These are phyloP conservation scores for Rapana venosa DNA, from an alignment of 2,888 invertebrate species.

Conservation along the genomic window DNA sequence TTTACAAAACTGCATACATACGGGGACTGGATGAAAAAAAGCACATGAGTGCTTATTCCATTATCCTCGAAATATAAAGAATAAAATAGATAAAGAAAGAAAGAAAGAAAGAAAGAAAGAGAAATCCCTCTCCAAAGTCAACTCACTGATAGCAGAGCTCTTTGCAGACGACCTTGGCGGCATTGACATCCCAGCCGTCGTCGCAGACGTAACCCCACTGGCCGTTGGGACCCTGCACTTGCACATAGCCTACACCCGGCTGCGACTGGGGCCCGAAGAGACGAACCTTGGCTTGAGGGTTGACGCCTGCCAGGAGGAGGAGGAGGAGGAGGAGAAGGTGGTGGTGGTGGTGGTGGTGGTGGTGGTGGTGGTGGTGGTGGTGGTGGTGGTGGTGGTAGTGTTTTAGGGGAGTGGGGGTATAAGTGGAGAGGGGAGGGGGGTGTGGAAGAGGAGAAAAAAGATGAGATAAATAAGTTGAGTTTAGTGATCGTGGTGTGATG, in stretches of 20 bases:
- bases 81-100: too few relatives aligned
- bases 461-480: neutral
- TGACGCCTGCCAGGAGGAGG: neutral
- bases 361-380: too few relatives aligned
- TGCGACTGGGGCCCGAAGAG: slow-evolving; percentile 58
- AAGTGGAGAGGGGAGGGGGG: too few relatives aligned
- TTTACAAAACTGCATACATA: too few relatives aligned
- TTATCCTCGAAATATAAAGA: too few relatives aligned
- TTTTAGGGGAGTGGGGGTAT: too few relatives aligned
- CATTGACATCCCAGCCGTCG: slow-evolving; percentile 64
- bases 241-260: slow-evolving; percentile 63
- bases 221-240: slow-evolving; percentile 50
- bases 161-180: slow-evolving; percentile 67
- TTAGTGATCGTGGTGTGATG: too few relatives aligned
- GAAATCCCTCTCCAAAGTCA: neutral
- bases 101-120: too few relatives aligned
- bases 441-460: neutral
- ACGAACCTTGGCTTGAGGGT: slow-evolving; percentile 55
- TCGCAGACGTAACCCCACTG: slow-evolving; percentile 72
- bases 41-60: too few relatives aligned
- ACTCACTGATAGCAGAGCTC: slow-evolving; percentile 72
- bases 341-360: too few relatives aligned
- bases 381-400: neutral
- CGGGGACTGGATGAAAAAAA: too few relatives aligned
- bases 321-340: neutral